Percentiles rank a stretch among this genome's conserved stretches.
These are phyloP conservation scores for Melopsittacus undulatus DNA, from an alignment of 2,797 vertebrate genomes.

Conservation along the genomic window DNA sequence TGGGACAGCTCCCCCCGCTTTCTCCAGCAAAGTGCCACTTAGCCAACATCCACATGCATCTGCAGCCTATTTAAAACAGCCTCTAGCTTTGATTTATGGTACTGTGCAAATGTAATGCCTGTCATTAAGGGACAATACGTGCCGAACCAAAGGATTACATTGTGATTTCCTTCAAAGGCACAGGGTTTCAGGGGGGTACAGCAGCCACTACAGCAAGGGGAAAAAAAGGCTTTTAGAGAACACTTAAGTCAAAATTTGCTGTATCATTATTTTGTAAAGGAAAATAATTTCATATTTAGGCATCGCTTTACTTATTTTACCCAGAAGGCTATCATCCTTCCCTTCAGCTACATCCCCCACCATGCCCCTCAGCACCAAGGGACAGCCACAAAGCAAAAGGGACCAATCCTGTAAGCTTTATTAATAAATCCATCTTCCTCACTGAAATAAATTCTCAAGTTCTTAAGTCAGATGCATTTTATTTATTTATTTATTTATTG, in stretches of 20 bases:
- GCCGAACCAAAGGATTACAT: constrained; percentile 46
- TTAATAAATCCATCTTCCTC: background rate
- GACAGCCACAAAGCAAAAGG: background rate
- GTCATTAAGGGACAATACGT: constrained; percentile 67
- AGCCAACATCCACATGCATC: constrained; percentile 51
- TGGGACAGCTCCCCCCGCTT: background rate
- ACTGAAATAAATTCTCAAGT: background rate
- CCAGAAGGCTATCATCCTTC: background rate
- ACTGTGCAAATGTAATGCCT: constrained; percentile 67
- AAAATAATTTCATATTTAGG: background rate
- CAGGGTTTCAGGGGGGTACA: background rate
- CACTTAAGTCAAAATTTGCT: background rate
- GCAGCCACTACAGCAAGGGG: background rate
- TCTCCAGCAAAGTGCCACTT: constrained; percentile 55
- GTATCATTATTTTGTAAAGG: background rate
- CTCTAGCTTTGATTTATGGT: constrained; percentile 70
- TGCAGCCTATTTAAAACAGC: constrained; percentile 68
- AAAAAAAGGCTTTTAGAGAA: background rate
- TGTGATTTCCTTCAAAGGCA: constrained; percentile 56
- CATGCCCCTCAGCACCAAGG: background rate
- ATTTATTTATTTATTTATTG: background rate
- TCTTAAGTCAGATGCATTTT: background rate
- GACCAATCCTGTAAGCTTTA: background rate
- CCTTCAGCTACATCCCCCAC: background rate
- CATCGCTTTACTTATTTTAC: background rate